Evolutionary conservation across 1,140 invertebrate genomes (phyloP), one percentile per base, ranked within the genome.

Genomic region (Cephus cinctus): DNA sequence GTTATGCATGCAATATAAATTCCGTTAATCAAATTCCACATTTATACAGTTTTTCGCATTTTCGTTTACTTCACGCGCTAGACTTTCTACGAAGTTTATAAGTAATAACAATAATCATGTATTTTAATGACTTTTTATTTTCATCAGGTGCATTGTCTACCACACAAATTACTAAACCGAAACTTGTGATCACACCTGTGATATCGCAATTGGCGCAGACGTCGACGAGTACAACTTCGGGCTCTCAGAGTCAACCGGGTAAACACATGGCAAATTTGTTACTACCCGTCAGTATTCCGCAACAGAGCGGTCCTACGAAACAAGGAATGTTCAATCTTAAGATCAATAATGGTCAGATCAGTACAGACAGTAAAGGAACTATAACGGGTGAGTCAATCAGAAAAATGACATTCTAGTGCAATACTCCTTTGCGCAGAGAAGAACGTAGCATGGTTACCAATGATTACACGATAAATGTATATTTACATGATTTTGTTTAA

Each of bases 261-360:
- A 75, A 75, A 56, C 68, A 74, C 50, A 70, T 81, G 62, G 59
- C 79, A 22, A 76, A 75, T 56, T 54, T 77, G 27, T 50, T 82
- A 47, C 48, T 82, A 56, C 81, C 80, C 34, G 66, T 80, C 38
- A 64, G 63, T 31, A 64, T 80, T 59, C 69, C 67, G 3, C 71
- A 71, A 52, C 65, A 67, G 22, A 67, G 65, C 40, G 67, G 53
- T 15, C 47, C 65, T 31, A 34, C 57, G 23, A 77, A 80, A 52
- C 55, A 68, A 11, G 78, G 68, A 48, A 70, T 81, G 59, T 78
- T 80, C 44, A 81, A 81, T 61, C 65, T 82, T 36, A 80, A 82
- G 62, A 76, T 82, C 27, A 73, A 73, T 19, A 81, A 80, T 62
- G 79, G 78, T 8, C 73, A 79, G 55, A 62, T 80, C 30, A 77